These are phyloP conservation scores for Panulirus ornatus DNA, from an alignment of 1,140 invertebrate genomes.

Conservation along the genomic window DNA sequence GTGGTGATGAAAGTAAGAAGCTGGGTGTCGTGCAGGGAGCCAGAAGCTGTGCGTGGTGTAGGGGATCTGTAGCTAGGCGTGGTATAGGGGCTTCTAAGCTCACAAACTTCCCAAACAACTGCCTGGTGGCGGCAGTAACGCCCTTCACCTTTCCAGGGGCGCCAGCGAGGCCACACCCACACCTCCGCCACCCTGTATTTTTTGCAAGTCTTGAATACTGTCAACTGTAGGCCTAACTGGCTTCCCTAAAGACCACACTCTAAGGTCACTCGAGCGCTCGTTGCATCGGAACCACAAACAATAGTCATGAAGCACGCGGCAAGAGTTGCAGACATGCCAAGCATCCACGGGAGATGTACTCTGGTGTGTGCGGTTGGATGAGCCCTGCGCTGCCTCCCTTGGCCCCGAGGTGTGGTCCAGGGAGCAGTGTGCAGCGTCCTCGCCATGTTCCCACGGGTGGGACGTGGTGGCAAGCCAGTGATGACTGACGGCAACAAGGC, in stretches of 20 bases:
- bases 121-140: conserved; percentile 18
- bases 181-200: too few species aligned
- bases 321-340: too few species aligned
- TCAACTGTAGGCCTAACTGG: too few species aligned
- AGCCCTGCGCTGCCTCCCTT: too few species aligned
- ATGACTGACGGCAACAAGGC: conserved; percentile 18
- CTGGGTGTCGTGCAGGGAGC: background rate
- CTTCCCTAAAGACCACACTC: too few species aligned
- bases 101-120: conserved; percentile 43
- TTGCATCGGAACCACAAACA: too few species aligned
- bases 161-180: background rate
- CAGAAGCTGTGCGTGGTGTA: background rate
- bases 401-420: background rate
- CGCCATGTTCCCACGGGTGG: background rate
- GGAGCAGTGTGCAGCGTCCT: background rate
- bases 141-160: conserved; percentile 49
- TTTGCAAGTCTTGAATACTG: too few species aligned
- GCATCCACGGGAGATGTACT: too few species aligned
- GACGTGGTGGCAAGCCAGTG: background rate
- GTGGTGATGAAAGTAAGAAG: background rate
- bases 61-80: background rate
- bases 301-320: too few species aligned
- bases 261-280: too few species aligned
- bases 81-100: too few species aligned
- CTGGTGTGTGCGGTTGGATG: too few species aligned